Base-by-base conservation (phyloP, 2,797 vertebrate species). In the Coluber constrictor region DNA sequence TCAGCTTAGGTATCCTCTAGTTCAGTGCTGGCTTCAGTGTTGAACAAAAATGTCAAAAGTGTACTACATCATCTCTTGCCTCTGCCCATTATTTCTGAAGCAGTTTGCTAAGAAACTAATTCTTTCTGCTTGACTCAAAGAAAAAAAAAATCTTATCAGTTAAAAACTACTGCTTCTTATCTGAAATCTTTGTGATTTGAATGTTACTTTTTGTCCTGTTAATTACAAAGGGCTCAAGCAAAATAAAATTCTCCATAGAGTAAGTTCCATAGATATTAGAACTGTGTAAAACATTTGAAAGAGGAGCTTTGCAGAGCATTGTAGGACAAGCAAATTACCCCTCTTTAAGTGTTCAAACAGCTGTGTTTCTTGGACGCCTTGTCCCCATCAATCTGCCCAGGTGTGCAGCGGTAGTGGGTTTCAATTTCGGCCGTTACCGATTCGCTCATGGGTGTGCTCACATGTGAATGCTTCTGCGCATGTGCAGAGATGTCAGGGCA, bases 1-100 rank as follows among this genome's bases (percentile, higher is more conserved):
- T 74, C 70, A 74, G 32, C 18, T 74, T 74, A 74, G 70, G 3
- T 74, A 66, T 74, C 66, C 66, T 16, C 32, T 37, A 9, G 7
- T 37, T 74, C 70, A 37, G 66, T 18, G 32, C 66, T 37, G 66
- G 66, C 66, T 74, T 74, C 66, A 74, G 16, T 7, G 1, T 1
- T 74, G 66, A 74, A 74, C 3, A 54, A 54, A 70, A 23, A 23
- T n/a, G 93, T 91, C 92, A 91, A 5, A 94, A 51, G 93, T 66
- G 90, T 90, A 93, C 89, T 89, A 92, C 20, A 66, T 93, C 94
- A 95, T 89, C 74, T 95, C 74, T 95, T 94, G 93, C 94, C 94
- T 92, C 55, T 92, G 9, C 93, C 88, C 89, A 29, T 56, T 95
- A 90, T n/a, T 92, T 97, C 56, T 93, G 93, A 47, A 90, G 10